Percentiles rank a stretch among this genome's conserved stretches.
These are phyloP conservation scores for Otus scops DNA, from an alignment of 2,797 vertebrate species.

Conservation along the genomic window DNA sequence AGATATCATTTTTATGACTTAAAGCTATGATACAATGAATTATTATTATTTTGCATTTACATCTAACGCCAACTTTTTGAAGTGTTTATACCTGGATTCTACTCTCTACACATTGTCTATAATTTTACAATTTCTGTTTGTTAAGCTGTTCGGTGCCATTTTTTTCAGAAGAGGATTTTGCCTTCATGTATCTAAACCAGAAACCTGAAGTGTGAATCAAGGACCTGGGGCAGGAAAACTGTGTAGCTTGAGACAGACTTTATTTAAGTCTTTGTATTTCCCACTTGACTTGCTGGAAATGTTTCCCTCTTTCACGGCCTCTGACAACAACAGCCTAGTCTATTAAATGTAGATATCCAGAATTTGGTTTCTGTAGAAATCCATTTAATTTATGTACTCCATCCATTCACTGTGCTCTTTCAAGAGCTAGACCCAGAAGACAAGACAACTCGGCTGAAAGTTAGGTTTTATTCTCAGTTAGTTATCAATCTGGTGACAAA, in stretches of 20 bases:
- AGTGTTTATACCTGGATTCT: background rate
- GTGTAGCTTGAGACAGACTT: background rate
- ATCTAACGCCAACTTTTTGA: background rate
- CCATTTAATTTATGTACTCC: background rate
- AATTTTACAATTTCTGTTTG: background rate
- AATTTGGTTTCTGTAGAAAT: background rate
- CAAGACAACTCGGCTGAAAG: background rate
- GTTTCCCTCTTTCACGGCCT: background rate
- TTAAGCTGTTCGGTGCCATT: background rate
- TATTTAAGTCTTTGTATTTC: background rate
- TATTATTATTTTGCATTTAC: background rate
- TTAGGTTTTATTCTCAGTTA: background rate
- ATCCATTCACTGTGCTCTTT: background rate
- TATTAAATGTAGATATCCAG: background rate
- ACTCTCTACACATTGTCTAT: background rate
- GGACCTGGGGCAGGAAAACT: background rate
- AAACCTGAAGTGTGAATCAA: background rate
- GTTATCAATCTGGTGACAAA: background rate
- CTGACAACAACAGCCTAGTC: background rate
- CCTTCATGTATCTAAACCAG: background rate
- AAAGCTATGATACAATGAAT: background rate
- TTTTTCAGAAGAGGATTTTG: background rate
- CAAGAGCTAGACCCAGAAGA: background rate
- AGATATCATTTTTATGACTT: background rate
- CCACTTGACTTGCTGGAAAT: background rate